Evolutionary conservation across 92 coral and sea anemone genomes (phyloP), one percentile per base, ranked within the genome.

Genomic region (Parazoanthus darwini): DNA sequence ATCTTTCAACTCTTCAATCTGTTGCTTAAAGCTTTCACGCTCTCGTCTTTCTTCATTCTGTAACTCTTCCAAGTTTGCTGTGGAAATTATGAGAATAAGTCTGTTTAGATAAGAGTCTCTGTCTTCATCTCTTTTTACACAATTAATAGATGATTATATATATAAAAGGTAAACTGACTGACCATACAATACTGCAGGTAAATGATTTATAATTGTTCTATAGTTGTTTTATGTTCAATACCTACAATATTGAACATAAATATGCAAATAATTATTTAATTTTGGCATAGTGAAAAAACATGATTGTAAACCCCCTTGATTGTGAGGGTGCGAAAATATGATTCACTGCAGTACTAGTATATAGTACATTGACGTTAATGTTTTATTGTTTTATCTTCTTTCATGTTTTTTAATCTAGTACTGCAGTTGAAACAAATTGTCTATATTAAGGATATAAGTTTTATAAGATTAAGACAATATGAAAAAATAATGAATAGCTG

Each of bases 1-100:
- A 59, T 94, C 94, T 86, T 97, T 97, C 82, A 97, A 68, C 54
- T 97, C 99, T 82, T 96, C 99, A 68, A 97, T 97, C 83, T 97
- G 99, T 29, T 90, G 93, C 90, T 97, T 94, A 58, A 88, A 97
- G 85, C 94, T 94, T 74, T 97, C 98, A 44, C 74, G 92, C 74
- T 97, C 99, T 85, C 93, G 63, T 82, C 90, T 89, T 74, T 96
- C 98, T 86, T 97, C 99, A 82, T 91, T 89, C 86, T 97, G 99
- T 25, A 97, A 94, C 78, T 97, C 99, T 83, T 97, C 99, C 3
- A 97, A 93, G 74, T 96, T 97, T n/a, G 99, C 99, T 97, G 81
- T 43, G 70, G 70, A 3, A 63, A 63, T 16, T 20, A 54, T 54
- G 58, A 22, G 33, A 29, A 29, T 29, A 29, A 29, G 46, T 43